These are phyloP conservation scores for Poeciliopsis presidionis DNA, from an alignment of 2,797 vertebrate genomes.

Conservation along the genomic window DNA sequence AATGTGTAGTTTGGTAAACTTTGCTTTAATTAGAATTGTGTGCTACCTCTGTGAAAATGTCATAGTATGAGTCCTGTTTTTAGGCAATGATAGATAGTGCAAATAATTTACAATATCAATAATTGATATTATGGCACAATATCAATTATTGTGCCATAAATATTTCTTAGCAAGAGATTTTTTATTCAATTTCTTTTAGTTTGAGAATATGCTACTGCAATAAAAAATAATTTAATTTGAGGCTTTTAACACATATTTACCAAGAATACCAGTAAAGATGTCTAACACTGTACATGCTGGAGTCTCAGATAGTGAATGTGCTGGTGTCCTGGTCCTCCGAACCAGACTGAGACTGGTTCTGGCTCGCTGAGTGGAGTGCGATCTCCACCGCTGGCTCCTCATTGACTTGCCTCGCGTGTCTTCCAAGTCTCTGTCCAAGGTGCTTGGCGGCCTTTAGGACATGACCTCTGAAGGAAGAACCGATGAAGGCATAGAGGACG, in stretches of 20 bases:
- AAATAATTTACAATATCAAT: background rate
- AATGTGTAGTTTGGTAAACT: too few species aligned
- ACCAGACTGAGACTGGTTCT: constrained; percentile 75
- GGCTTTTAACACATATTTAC: constrained; percentile 4
- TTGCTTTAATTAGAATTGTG: too few species aligned
- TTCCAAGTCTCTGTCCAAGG: constrained; percentile 72
- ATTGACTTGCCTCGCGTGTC: constrained; percentile 41
- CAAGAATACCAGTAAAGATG: background rate
- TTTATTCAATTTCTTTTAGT: background rate
- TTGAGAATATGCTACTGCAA: background rate
- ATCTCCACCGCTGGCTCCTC: constrained; percentile 72
- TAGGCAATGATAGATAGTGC: background rate
- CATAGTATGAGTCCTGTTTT: background rate
- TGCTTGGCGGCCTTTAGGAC: constrained; percentile 85
- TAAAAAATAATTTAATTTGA: background rate
- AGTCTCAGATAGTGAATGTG: constrained; percentile 83
- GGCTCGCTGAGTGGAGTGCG: constrained; percentile 62
- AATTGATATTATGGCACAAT: too few species aligned
- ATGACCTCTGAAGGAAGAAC: constrained; percentile 88
- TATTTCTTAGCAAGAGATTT: background rate
- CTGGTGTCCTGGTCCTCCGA: constrained; percentile 83
- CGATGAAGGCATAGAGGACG: constrained; percentile 89
- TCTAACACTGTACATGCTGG: background rate
- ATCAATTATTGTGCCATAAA: background rate
- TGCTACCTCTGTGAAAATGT: background rate